Percentiles rank a stretch among this genome's conserved stretches.
Conservation (phyloP, 2,888 invertebrate species). For the Dasysyrphus albostriatus region DNA sequence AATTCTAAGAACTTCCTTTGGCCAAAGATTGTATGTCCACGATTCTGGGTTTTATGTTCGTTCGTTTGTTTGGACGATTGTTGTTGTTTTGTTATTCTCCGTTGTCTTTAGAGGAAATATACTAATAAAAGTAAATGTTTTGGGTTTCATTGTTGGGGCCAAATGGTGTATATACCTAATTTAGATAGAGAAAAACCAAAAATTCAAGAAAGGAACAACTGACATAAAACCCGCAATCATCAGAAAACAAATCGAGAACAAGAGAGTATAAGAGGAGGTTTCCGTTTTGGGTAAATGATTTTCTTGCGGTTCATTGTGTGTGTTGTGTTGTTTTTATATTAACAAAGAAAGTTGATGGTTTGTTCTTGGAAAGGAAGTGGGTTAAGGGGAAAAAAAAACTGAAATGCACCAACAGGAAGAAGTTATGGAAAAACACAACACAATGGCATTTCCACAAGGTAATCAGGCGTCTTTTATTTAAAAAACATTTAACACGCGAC, state of each 20-base stretch:
- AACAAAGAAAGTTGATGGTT: slow-evolving; percentile 14
- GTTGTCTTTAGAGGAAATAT: slow-evolving; percentile 69
- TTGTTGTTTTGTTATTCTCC: slow-evolving; percentile 51
- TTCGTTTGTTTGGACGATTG: slow-evolving; percentile 59
- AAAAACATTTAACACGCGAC: not conserved
- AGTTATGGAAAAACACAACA: slow-evolving; percentile 16
- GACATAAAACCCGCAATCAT: not conserved
- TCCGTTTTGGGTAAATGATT: slow-evolving; percentile 59
- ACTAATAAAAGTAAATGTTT: slow-evolving; percentile 73
- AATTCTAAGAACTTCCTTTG: slow-evolving; percentile 46
- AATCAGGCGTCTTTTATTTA: slow-evolving; percentile 34
- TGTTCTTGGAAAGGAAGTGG: not conserved
- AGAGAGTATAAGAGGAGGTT: slow-evolving; percentile 19
- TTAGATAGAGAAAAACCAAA: slow-evolving; percentile 36
- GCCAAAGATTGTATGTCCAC: slow-evolving; percentile 55
- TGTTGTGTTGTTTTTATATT: not conserved
- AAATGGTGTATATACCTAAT: slow-evolving; percentile 7
- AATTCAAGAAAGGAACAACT: not conserved
- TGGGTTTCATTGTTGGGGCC: slow-evolving; percentile 52
- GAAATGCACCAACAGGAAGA: slow-evolving; percentile 21
- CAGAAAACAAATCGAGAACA: slow-evolving; percentile 17
- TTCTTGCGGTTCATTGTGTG: slow-evolving; percentile 47
- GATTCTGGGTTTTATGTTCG: slow-evolving; percentile 59
- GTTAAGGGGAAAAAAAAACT: too few relatives aligned
- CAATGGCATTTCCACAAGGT: slow-evolving; percentile 37